These are phyloP conservation scores for Psilopogon haemacephalus DNA, from an alignment of 2,113 vertebrate genomes.

Conservation along the genomic window DNA sequence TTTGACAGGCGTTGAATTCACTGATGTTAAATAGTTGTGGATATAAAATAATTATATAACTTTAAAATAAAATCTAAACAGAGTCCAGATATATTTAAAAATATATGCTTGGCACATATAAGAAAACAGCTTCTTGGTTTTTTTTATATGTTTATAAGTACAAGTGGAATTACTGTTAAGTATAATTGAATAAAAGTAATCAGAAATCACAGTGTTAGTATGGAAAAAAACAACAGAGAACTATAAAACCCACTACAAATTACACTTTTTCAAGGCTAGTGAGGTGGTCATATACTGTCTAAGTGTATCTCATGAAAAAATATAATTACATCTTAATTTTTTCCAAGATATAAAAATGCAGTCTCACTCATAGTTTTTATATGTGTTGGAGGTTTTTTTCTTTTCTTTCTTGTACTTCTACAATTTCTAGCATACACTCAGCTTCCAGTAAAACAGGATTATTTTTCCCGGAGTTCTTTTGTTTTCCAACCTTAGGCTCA, in stretches of 20 bases:
- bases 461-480: neutral
- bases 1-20: neutral
- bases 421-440: neutral
- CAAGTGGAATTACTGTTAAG: neutral
- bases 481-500: neutral
- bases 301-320: neutral
- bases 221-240: neutral
- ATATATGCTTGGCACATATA: neutral
- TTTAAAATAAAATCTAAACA: neutral
- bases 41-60: neutral
- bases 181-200: neutral
- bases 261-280: neutral
- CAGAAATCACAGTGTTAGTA: neutral
- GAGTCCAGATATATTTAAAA: neutral
- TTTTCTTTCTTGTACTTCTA: neutral
- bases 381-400: neutral
- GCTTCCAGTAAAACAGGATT: slow-evolving; percentile 9
- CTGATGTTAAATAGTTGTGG: neutral
- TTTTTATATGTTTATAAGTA: neutral
- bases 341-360: slow-evolving; percentile 43
- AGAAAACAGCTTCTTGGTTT: neutral
- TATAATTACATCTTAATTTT: slow-evolving; percentile 19
- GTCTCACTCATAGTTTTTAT: slow-evolving; percentile 12
- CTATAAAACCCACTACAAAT: neutral
- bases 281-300: neutral